Evolutionary conservation across 2,113 vertebrate genomes (phyloP).

Genomic region (Indicator maculatus): DNA sequence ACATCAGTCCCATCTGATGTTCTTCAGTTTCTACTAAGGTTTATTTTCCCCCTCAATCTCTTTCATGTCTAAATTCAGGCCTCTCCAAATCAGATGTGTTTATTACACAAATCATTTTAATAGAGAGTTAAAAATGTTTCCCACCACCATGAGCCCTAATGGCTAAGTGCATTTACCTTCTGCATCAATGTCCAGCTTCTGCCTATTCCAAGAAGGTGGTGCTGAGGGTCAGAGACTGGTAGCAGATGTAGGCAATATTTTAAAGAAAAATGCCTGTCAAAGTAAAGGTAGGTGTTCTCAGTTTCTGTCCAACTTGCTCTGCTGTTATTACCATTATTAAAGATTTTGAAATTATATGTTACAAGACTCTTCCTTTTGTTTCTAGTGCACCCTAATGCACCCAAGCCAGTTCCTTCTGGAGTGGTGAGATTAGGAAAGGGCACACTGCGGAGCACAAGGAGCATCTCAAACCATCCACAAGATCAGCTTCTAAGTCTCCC

Average conservation of each 20-base stretch:
- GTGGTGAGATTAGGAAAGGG: neutral
- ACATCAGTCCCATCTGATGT: neutral
- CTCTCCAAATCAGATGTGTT: neutral
- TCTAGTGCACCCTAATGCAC: neutral
- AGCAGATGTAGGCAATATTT: neutral
- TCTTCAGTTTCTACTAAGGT: neutral
- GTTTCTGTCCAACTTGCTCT: neutral
- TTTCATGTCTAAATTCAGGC: neutral
- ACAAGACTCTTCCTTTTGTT: neutral
- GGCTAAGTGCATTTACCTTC: neutral
- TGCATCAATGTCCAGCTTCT: neutral
- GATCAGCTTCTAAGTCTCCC: neutral
- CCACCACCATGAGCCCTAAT: neutral
- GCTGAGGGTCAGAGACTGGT: neutral
- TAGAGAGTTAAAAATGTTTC: neutral
- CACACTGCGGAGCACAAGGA: neutral
- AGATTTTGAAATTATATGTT: neutral
- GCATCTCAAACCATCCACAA: fast-evolving
- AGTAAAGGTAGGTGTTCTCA: neutral
- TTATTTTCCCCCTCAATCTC: neutral
- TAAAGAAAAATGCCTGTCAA: neutral
- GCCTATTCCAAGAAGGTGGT: neutral
- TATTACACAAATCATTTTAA: neutral
- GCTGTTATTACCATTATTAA: neutral
- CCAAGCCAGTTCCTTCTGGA: neutral